Evolutionary conservation across 1,140 invertebrate species (phyloP), one percentile per base, ranked within the genome.

Genomic region (Drosophila navojoa): DNA sequence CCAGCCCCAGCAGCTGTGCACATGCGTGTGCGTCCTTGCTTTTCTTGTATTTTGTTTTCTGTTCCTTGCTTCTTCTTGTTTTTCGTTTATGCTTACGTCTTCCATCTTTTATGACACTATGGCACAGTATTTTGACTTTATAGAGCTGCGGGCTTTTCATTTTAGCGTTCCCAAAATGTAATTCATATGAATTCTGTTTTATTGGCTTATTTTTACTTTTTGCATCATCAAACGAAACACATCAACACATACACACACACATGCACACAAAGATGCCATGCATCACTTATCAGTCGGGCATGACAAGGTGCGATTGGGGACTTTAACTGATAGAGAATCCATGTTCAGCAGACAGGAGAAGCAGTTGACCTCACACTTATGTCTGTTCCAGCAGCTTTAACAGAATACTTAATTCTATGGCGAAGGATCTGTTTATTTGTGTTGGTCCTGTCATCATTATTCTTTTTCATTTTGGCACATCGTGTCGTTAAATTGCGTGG

Each of bases 401-500:
- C 22, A 59, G 16, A 42, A n/a, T 29, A 25, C 15, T 52, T 42
- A 0, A 29, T n/a, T 25, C 45, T 58, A 19, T 42, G 25, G 27
- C 5, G 3, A 47, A n/a, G 22, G 38, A 40, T 60, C n/a, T 29
- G 13, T 16, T 57, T 47, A 22, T 10, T 29, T 25, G n/a, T 38
- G 13, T 42, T 22, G 13, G 11, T n/a, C 2, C 27, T 63, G 35
- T 25, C 35, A 55, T 6, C 53, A 40, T 40, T 55, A 42, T 55
- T 55, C 35, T 55, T 40, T n/a, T 58, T 45, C 15, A 45, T 19
- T 44, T 25, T 49, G 19, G 38, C 15, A 42, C 54, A 29, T 32
- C 35, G 64, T 42, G 25, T 16, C 15, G 55, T 47, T 68, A 59
- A 84, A 77, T 79, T 67, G 76, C 72, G 68, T 62, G 69, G 72